Conservation (phyloP, 2,113 vertebrate genomes). For the Gymnogyps californianus region DNA sequence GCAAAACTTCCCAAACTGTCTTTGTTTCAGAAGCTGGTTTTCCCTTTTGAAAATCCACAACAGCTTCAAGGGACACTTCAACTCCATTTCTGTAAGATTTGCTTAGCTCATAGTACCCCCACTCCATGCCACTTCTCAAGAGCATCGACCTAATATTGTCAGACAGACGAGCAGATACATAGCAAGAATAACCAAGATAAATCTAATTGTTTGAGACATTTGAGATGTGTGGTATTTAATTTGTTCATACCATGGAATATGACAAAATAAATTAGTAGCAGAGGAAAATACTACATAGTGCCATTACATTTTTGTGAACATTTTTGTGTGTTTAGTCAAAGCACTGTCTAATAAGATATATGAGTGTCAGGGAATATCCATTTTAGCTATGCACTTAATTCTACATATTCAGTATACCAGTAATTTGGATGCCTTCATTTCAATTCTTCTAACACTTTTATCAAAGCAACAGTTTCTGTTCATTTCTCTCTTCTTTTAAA, state of each 20-base stretch:
- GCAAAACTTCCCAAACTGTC: neutral
- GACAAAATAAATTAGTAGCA: conserved; percentile 23
- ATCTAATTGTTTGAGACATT: conserved; percentile 17
- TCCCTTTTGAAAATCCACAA: neutral
- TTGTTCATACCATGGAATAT: neutral
- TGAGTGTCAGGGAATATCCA: neutral
- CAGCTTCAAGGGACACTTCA: neutral
- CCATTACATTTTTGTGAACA: neutral
- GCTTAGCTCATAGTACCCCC: neutral
- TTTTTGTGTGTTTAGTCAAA: neutral
- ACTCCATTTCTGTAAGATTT: neutral
- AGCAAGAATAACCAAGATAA: neutral
- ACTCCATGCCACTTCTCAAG: neutral
- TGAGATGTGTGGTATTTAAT: conserved; percentile 18
- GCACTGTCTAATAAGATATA: neutral
- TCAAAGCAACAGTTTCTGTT: neutral
- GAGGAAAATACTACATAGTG: neutral
- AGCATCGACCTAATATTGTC: neutral
- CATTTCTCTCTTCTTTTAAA: neutral
- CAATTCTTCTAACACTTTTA: neutral
- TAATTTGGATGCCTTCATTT: neutral
- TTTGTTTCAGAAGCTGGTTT: neutral
- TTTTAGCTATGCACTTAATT: neutral
- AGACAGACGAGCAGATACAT: neutral
- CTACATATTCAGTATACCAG: neutral